Conservation (phyloP, 2,888 invertebrate genomes). For the Drosophila heteroneura region DNA sequence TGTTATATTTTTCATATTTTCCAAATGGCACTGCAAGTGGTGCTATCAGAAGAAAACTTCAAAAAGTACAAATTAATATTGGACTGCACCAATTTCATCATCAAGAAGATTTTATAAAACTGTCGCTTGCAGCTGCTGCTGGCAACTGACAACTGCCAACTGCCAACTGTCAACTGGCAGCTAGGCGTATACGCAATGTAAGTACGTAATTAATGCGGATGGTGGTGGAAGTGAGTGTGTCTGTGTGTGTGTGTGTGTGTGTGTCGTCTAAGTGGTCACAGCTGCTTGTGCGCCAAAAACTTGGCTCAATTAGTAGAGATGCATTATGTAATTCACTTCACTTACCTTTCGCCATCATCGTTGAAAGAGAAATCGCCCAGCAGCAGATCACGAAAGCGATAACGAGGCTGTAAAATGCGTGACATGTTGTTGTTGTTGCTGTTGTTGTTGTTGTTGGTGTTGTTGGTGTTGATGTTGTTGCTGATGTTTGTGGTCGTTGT, state of each 20-base stretch:
- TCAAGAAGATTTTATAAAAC: background rate
- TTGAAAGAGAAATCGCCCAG: constrained; percentile 91
- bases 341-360: constrained; percentile 92
- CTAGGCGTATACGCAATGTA: constrained; percentile 62
- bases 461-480: constrained; percentile 18
- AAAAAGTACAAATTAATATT: background rate
- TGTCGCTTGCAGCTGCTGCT: constrained; percentile 23
- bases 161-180: constrained; percentile 3
- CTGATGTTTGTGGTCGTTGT: constrained; percentile 42
- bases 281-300: constrained; percentile 35
- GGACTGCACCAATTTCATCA: background rate
- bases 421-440: constrained; percentile 65
- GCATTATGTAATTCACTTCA: constrained; percentile 29
- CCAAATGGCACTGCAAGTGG: background rate
- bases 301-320: constrained; percentile 40
- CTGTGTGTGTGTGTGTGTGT: background rate
- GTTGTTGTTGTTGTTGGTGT: constrained; percentile 36
- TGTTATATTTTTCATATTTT: background rate
- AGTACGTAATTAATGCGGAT: constrained; percentile 20
- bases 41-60: too few relatives aligned
- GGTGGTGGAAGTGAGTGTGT: background rate
- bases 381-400: constrained; percentile 91
- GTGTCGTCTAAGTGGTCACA: constrained; percentile 43
- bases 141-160: background rate
- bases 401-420: constrained; percentile 87